These are phyloP conservation scores for Alligator sinensis DNA, from an alignment of 2,113 vertebrate species.

Conservation along the genomic window DNA sequence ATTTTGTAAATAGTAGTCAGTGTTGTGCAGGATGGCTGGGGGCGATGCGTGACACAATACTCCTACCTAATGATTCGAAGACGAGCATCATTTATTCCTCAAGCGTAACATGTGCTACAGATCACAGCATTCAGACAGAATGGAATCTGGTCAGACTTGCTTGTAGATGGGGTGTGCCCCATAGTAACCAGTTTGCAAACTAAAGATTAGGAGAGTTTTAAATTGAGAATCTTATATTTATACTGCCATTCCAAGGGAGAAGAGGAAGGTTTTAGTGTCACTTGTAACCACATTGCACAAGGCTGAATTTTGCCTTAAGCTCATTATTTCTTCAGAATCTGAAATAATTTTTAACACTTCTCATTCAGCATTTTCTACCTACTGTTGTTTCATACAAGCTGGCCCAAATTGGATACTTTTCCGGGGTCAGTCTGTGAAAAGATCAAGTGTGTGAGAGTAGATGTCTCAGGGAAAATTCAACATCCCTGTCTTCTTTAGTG, in stretches of 20 bases:
- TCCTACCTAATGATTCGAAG: slow-evolving; percentile 46
- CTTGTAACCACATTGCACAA: not conserved
- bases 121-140: not conserved
- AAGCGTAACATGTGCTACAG: not conserved
- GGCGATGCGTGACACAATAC: slow-evolving; percentile 24
- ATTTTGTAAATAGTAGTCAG: slow-evolving; percentile 53
- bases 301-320: not conserved
- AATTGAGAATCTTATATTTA: not conserved
- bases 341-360: slow-evolving; percentile 7
- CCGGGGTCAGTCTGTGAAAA: not conserved
- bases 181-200: not conserved
- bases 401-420: not conserved
- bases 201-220: not conserved
- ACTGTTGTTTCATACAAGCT: not conserved
- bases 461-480: not conserved
- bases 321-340: not conserved
- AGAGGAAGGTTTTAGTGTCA: not conserved
- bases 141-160: not conserved
- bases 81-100: slow-evolving; percentile 35
- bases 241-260: not conserved
- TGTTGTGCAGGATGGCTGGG: slow-evolving; percentile 40
- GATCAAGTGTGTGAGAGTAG: not conserved
- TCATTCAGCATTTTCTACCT: not conserved
- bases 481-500: not conserved
- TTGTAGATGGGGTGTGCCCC: not conserved